These are phyloP conservation scores for Tridacna crocea DNA, from an alignment of 2,888 invertebrate genomes.

Conservation along the genomic window DNA sequence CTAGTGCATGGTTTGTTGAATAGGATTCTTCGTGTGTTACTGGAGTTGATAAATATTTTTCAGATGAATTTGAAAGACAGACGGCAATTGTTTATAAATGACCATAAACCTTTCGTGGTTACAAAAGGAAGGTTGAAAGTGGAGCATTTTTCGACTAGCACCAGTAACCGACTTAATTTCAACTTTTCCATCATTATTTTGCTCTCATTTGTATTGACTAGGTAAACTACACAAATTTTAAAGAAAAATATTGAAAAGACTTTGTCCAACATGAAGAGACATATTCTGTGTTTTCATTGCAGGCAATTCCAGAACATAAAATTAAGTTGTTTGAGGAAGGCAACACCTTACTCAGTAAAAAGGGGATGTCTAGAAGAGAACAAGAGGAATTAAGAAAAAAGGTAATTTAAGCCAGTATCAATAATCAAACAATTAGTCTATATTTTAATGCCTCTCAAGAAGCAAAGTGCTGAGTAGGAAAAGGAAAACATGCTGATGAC, in stretches of 20 bases:
- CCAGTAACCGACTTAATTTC: neutral
- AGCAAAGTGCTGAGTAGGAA: no score
- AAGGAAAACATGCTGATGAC: no score
- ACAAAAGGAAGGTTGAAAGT: neutral
- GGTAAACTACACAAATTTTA: no score
- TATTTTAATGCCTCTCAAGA: no score
- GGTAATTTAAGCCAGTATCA: no score
- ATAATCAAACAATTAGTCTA: neutral
- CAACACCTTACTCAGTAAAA: constrained; percentile 78
- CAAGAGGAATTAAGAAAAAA: constrained; percentile 80
- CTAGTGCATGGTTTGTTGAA: neutral
- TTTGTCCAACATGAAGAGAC: no score
- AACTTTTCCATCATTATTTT: neutral
- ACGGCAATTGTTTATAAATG: no score
- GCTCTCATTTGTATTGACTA: no score
- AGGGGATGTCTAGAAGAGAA: constrained; percentile 79
- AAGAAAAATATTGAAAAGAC: no score
- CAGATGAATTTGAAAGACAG: neutral
- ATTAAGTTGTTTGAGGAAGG: constrained; percentile 82
- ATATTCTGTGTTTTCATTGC: constrained; percentile 24
- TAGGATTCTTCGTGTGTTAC: neutral
- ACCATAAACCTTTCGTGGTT: neutral
- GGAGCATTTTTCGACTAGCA: neutral
- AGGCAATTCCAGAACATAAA: constrained; percentile 79
- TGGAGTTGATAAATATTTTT: no score